phyloP scores from a whole-genome alignment of 23 tunicate genomes.

The Pegea sp. region DNA sequence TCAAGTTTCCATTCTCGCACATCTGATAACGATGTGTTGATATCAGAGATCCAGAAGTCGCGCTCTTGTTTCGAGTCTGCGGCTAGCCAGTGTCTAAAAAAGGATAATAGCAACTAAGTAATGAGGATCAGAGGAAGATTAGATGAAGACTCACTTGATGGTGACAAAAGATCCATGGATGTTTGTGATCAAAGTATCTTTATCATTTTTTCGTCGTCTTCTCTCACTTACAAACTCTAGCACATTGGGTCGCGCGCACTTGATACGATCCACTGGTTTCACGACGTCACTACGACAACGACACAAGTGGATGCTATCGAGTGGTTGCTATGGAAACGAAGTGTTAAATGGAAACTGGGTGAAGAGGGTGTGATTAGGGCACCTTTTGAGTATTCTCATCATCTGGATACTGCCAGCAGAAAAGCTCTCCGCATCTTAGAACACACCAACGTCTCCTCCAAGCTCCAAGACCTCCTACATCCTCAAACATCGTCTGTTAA shows the following conservation, averaged over 20 bases:
- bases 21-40: constrained; percentile 59
- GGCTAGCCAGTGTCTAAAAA: constrained; percentile 70
- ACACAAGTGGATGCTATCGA: no score
- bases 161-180: constrained; percentile 66
- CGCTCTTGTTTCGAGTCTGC: constrained; percentile 92
- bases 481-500: constrained; percentile 69
- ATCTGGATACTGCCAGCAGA: constrained; percentile 83
- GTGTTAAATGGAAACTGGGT: no score
- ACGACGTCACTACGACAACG: constrained; percentile 32
- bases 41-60: constrained; percentile 30
- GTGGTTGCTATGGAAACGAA: constrained; percentile 49
- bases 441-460: constrained; percentile 89
- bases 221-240: constrained; percentile 74
- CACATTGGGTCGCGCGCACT: constrained; percentile 88
- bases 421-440: constrained; percentile 44
- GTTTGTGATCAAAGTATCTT: constrained; percentile 52
- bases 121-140: not conserved
- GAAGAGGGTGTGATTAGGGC: no score
- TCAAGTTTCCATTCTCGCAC: constrained; percentile 64
- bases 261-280: constrained; percentile 53
- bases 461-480: constrained; percentile 88
- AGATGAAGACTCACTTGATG: constrained; percentile 19
- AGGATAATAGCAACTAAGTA: not conserved
- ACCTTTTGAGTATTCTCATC: constrained; percentile 74
- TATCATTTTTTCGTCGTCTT: constrained; percentile 58